phyloP scores from a whole-genome alignment of 2,888 invertebrate genomes.

The Agrotis clavis region DNA sequence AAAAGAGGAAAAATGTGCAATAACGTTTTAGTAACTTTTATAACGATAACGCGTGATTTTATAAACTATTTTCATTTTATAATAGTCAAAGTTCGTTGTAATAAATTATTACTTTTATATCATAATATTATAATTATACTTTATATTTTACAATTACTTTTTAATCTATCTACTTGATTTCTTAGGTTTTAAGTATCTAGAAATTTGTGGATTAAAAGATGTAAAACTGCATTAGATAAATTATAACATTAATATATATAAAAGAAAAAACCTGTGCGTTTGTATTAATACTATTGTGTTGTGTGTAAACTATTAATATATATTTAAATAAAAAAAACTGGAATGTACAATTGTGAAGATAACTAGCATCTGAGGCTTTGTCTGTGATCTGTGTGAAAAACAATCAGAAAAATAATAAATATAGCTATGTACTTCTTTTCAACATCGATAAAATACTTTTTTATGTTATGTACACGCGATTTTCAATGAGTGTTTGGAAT shows the following conservation, averaged over 20 bases:
- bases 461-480: slow-evolving; percentile 78
- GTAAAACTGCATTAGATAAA: slow-evolving; percentile 67
- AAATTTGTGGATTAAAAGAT: slow-evolving; percentile 60
- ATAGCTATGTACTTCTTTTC: slow-evolving; percentile 68
- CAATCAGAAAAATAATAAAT: slow-evolving; percentile 70
- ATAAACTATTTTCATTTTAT: slow-evolving; percentile 77
- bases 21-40: slow-evolving; percentile 61
- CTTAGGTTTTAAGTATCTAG: slow-evolving; percentile 80
- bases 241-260: slow-evolving; percentile 76
- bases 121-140: slow-evolving; percentile 59
- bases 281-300: slow-evolving; percentile 65
- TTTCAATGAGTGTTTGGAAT: slow-evolving; percentile 82
- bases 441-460: slow-evolving; percentile 84
- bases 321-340: slow-evolving; percentile 65
- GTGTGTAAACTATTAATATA: slow-evolving; percentile 48
- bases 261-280: slow-evolving; percentile 78
- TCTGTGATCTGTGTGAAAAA: slow-evolving; percentile 76
- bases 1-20: slow-evolving; percentile 57
- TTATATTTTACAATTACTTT: slow-evolving; percentile 74
- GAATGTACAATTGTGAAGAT: slow-evolving; percentile 84
- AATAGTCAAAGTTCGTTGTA: slow-evolving; percentile 86
- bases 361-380: slow-evolving; percentile 88
- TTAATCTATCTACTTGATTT: slow-evolving; percentile 83
- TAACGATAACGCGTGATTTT: slow-evolving; percentile 71
- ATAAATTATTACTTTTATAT: slow-evolving; percentile 78